Percentiles rank a stretch among this genome's conserved stretches.
Evolutionary conservation across 23 tunicate species (phyloP).

Genomic region (Phallusia fumigata): DNA sequence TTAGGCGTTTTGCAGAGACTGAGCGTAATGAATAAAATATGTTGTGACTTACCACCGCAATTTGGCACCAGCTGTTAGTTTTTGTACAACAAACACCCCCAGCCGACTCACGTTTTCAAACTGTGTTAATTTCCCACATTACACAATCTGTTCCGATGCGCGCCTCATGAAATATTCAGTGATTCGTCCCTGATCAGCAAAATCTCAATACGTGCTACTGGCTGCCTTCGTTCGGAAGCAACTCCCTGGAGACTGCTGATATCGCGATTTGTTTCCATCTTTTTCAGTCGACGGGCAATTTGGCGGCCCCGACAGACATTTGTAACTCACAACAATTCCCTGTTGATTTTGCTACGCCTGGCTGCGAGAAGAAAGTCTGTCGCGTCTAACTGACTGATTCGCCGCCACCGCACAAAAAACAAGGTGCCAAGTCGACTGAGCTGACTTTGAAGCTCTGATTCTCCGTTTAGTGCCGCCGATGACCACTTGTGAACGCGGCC

Average conservation of each 20-base stretch:
- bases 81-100: neutral
- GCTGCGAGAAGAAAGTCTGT: neutral
- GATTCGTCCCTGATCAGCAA: neutral
- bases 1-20: neutral
- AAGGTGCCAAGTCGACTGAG: neutral
- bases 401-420: neutral
- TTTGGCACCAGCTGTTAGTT: conserved; percentile 2
- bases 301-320: conserved; percentile 8
- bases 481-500: conserved; percentile 1
- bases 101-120: neutral
- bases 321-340: conserved; percentile 13
- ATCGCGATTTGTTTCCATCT: conserved; percentile 11
- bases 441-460: neutral
- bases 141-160: conserved; percentile 8
- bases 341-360: neutral
- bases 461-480: neutral
- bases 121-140: conserved; percentile 14
- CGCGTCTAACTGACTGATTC: neutral
- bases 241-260: neutral
- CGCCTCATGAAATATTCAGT: neutral
- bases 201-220: neutral
- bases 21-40: neutral
- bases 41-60: neutral
- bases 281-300: neutral
- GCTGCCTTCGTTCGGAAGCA: neutral